These are phyloP conservation scores for Willisornis vidua DNA, from an alignment of 2,113 vertebrate species.

Conservation along the genomic window DNA sequence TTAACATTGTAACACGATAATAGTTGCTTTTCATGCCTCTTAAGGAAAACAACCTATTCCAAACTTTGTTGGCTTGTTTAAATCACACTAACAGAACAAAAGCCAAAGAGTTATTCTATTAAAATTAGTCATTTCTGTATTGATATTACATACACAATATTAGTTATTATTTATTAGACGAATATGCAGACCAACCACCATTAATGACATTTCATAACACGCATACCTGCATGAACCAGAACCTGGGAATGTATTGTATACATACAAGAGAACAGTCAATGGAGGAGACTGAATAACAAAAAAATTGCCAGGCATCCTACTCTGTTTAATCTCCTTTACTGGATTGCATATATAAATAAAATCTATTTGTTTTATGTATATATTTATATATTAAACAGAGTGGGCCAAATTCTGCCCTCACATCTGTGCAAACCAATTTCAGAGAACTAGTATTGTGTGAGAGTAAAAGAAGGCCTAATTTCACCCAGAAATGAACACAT, in stretches of 20 bases:
- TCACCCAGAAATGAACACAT: not conserved
- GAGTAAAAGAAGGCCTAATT: not conserved
- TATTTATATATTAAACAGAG: conserved; percentile 57
- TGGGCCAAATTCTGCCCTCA: conserved; percentile 21
- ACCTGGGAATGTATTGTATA: conserved; percentile 35
- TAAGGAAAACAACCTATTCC: conserved; percentile 74
- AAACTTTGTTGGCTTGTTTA: conserved; percentile 71
- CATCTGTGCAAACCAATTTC: conserved; percentile 28
- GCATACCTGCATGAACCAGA: conserved; percentile 37
- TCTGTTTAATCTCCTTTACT: conserved; percentile 47
- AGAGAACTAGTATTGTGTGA: not conserved
- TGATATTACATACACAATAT: conserved; percentile 67
- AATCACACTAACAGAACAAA: conserved; percentile 74
- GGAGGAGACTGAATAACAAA: not conserved
- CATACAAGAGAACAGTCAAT: not conserved
- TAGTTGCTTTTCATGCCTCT: conserved; percentile 80
- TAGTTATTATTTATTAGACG: conserved; percentile 51
- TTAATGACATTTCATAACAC: conserved; percentile 36
- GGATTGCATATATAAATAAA: conserved; percentile 59
- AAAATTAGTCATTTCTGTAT: conserved; percentile 63
- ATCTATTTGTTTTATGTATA: conserved; percentile 15
- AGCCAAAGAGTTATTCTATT: conserved; percentile 67
- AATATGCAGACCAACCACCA: conserved; percentile 58
- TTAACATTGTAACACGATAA: conserved; percentile 76
- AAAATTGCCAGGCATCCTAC: not conserved